Evolutionary conservation across 64 coral and sea anemone species (phyloP).

Genomic region (Stichodactyla helianthus): DNA sequence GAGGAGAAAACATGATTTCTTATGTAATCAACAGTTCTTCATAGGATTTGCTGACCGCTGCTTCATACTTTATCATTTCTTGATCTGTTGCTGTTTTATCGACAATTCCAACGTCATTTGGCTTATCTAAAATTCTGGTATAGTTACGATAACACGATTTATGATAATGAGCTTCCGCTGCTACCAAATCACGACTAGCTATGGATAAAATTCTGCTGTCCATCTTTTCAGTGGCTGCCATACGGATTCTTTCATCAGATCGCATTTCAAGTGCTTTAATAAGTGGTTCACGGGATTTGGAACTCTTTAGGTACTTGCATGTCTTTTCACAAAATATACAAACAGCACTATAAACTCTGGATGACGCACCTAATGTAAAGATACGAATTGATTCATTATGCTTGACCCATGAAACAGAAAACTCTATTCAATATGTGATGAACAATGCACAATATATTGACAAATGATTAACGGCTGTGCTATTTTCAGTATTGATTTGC

Average conservation of each 20-base stretch:
- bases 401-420: no score
- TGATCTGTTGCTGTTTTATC: no score
- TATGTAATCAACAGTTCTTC: slow-evolving; percentile 1
- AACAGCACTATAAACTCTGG: slow-evolving; percentile 25
- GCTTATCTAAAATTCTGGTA: neutral
- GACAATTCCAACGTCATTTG: neutral
- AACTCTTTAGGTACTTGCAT: slow-evolving; percentile 40
- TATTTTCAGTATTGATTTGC: no score
- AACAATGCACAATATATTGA: no score
- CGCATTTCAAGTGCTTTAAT: slow-evolving; percentile 36
- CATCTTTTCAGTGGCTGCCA: neutral
- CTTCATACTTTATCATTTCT: neutral
- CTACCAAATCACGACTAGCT: slow-evolving; percentile 8
- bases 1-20: neutral
- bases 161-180: slow-evolving; percentile 11
- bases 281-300: slow-evolving; percentile 30
- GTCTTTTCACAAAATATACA: slow-evolving; percentile 61
- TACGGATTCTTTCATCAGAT: slow-evolving; percentile 17
- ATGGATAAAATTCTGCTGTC: slow-evolving; percentile 8
- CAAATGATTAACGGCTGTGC: no score
- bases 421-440: no score
- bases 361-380: neutral
- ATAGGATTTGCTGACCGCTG: neutral
- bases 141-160: neutral
- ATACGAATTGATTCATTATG: neutral